Conservation (phyloP, 2,888 invertebrate species). For the Myopa tessellatipennis region DNA sequence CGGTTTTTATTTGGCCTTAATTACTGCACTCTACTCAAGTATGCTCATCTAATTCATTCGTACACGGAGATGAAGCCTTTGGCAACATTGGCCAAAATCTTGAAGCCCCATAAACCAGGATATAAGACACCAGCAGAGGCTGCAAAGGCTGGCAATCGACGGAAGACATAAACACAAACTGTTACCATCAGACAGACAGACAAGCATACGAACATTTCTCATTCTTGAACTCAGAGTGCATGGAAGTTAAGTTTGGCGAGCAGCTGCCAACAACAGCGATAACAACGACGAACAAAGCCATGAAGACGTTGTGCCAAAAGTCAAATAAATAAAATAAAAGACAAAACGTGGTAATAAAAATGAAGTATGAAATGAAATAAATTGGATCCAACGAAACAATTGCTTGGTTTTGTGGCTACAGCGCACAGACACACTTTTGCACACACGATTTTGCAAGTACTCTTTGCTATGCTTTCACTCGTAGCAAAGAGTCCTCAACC, state of each 20-base stretch:
- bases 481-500: not conserved
- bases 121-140: not conserved
- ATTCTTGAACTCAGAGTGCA: too few relatives aligned
- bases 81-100: not conserved
- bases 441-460: not conserved
- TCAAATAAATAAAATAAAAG: not conserved
- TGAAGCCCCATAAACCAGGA: not conserved
- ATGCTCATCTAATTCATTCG: not conserved
- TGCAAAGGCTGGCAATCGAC: not conserved
- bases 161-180: not conserved
- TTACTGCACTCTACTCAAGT: not conserved
- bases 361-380: not conserved
- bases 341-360: not conserved
- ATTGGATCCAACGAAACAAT: not conserved
- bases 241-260: not conserved
- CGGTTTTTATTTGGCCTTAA: not conserved
- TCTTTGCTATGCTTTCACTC: not conserved
- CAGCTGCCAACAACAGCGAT: slow-evolving; percentile 1
- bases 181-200: not conserved
- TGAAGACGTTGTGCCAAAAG: not conserved
- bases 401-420: not conserved
- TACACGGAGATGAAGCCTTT: not conserved
- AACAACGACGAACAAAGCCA: not conserved
- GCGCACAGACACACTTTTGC: not conserved
- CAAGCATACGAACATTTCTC: not conserved